A percentile compares a stretch with the other conserved stretches of the same genome.
These are phyloP conservation scores for Nomada flava DNA, from an alignment of 2,888 invertebrate species.

Conservation along the genomic window DNA sequence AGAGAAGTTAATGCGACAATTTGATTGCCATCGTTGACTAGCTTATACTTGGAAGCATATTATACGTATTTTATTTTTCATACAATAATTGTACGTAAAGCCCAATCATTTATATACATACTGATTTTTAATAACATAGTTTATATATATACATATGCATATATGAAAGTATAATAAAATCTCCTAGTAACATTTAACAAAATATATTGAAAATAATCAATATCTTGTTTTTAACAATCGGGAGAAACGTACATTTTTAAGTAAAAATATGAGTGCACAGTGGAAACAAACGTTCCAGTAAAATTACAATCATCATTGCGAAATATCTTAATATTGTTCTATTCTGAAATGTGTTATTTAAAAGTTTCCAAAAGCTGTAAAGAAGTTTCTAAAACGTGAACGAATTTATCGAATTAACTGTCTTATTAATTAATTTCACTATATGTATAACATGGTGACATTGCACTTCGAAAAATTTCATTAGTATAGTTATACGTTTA, in stretches of 20 bases:
- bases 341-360: constrained; percentile 1
- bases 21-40: constrained; percentile 39
- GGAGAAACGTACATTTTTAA: constrained; percentile 1
- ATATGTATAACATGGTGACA: constrained; percentile 8
- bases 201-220: constrained; percentile 9
- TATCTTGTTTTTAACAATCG: neutral
- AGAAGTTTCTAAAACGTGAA: constrained; percentile 16
- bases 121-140: constrained; percentile 32
- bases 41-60: constrained; percentile 50
- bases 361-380: constrained; percentile 23
- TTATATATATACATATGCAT: neutral
- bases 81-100: constrained; percentile 21
- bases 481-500: constrained; percentile 18
- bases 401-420: neutral
- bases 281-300: constrained; percentile 3
- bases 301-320: neutral
- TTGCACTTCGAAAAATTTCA: constrained; percentile 26
- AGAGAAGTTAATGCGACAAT: constrained; percentile 21
- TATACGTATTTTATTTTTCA: constrained; percentile 21
- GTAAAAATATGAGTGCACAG: neutral
- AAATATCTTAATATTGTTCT: neutral
- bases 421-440: neutral
- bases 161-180: constrained; percentile 6
- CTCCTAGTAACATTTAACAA: neutral
- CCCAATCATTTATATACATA: constrained; percentile 16